Conservation (phyloP, 2,888 invertebrate genomes). For the Eupeodes luniger region DNA sequence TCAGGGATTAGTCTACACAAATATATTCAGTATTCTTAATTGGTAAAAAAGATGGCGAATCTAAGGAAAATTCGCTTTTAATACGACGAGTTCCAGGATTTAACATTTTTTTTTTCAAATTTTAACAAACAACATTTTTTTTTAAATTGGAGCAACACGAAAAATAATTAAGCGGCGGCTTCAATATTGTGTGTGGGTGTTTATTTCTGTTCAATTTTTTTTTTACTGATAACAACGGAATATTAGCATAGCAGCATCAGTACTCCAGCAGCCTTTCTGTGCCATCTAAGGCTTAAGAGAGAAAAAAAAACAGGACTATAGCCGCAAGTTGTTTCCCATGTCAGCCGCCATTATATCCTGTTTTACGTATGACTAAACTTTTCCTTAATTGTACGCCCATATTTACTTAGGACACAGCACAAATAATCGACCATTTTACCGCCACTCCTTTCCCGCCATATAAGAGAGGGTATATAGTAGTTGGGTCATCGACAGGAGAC, state of each 20-base stretch:
- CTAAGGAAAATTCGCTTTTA: too few relatives aligned
- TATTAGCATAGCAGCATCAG: too few relatives aligned
- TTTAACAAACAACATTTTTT: not conserved
- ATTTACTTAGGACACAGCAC: slow-evolving; percentile 65
- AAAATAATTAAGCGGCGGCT: not conserved
- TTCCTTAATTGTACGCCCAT: slow-evolving; percentile 69
- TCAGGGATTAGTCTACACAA: too few relatives aligned
- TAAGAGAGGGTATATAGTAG: not conserved
- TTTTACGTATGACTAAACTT: slow-evolving; percentile 68
- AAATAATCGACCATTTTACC: slow-evolving; percentile 35
- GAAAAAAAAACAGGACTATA: slow-evolving; percentile 1
- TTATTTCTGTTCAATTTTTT: not conserved
- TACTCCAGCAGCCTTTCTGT: not conserved
- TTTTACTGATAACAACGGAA: not conserved
- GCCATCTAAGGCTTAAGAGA: not conserved
- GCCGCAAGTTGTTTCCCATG: slow-evolving; percentile 64
- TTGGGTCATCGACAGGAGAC: slow-evolving; percentile 71
- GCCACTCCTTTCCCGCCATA: not conserved
- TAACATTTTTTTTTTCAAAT: not conserved
- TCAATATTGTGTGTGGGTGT: not conserved
- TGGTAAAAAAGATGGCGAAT: too few relatives aligned
- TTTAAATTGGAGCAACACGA: not conserved
- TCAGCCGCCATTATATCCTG: slow-evolving; percentile 56
- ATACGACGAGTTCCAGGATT: not conserved
- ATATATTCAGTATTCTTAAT: too few relatives aligned